phyloP scores from a whole-genome alignment of 2,113 vertebrate genomes.

The Odobenus rosmarus region DNA sequence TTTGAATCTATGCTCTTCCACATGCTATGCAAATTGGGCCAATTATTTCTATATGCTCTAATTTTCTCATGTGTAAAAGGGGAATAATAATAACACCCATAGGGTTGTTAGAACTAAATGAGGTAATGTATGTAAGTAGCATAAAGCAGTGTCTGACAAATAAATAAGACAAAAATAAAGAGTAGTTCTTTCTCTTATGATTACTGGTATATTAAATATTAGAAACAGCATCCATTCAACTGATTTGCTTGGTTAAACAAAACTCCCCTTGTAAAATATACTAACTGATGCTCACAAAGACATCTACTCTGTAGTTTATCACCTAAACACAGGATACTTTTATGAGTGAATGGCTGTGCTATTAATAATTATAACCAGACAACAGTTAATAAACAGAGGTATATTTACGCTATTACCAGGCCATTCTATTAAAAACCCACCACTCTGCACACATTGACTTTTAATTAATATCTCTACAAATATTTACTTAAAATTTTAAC shows the following conservation, averaged over 20 bases:
- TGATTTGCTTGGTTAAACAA: not conserved
- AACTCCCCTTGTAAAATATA: not conserved
- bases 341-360: not conserved
- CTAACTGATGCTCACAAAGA: not conserved
- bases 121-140: not conserved
- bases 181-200: not conserved
- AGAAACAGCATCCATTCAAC: not conserved
- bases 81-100: not conserved
- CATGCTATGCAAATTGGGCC: not conserved
- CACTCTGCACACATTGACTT: not conserved
- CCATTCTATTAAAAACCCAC: not conserved
- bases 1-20: not conserved
- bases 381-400: not conserved
- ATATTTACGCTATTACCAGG: not conserved
- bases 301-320: not conserved
- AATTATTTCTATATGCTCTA: not conserved
- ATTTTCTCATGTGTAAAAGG: not conserved
- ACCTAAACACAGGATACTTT: not conserved
- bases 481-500: not conserved
- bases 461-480: not conserved
- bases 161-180: not conserved
- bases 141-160: not conserved
- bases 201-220: not conserved
- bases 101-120: not conserved
- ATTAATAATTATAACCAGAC: not conserved